Conservation (phyloP, 2,113 vertebrate species). For the Cyrtonyx montezumae region DNA sequence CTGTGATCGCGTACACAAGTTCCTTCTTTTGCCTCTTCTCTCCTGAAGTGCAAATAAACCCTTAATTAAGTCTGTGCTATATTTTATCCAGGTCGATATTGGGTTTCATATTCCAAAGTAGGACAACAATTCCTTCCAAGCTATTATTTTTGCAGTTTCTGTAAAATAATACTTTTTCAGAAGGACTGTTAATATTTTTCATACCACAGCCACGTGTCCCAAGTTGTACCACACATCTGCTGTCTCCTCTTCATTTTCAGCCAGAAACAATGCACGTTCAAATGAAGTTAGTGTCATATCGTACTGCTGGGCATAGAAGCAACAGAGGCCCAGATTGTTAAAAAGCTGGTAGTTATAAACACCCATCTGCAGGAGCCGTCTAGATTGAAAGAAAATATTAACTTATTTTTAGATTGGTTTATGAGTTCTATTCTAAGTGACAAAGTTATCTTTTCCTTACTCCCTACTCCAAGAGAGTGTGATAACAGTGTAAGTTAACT, state of each 20-base stretch:
- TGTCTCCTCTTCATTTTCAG: conserved; percentile 88
- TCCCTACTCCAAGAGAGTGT: not conserved
- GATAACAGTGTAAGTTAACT: not conserved
- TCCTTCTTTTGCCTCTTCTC: not conserved
- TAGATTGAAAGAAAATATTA: conserved; percentile 66
- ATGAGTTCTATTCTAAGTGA: not conserved
- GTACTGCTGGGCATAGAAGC: conserved; percentile 98
- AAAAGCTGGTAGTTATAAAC: conserved; percentile 97
- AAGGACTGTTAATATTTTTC: conserved; percentile 42
- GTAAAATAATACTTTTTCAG: not conserved
- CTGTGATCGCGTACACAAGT: not conserved
- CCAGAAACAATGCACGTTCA: conserved; percentile 91
- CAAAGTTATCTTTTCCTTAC: not conserved
- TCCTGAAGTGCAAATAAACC: not conserved
- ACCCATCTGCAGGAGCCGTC: conserved; percentile 96
- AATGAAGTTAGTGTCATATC: conserved; percentile 97
- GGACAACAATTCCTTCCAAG: not conserved
- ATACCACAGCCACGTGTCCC: conserved; percentile 93
- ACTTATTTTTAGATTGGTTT: not conserved
- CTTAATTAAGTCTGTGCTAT: not conserved
- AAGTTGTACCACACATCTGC: conserved; percentile 98
- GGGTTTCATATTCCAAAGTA: not conserved
- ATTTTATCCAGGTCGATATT: not conserved
- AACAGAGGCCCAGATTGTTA: conserved; percentile 97
- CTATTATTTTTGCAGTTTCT: not conserved